Conservation (phyloP, 2,797 vertebrate genomes). For the Catamblyrhynchus diadema region DNA sequence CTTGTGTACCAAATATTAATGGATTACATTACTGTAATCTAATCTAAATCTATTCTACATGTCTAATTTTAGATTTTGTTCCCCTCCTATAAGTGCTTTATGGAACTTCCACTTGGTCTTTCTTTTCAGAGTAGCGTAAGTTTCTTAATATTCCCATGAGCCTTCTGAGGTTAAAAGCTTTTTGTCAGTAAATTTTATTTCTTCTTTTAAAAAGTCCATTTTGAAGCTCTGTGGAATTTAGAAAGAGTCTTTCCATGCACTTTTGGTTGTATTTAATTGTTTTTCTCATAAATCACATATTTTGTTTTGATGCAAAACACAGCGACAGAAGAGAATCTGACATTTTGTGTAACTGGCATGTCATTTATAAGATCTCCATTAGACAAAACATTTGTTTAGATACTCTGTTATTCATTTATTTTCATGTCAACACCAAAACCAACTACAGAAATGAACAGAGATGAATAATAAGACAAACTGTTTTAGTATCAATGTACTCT, state of each 20-base stretch:
- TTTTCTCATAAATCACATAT: constrained; percentile 56
- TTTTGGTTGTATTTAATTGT: constrained; percentile 49
- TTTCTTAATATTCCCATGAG: neutral
- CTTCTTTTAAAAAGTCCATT: constrained; percentile 2
- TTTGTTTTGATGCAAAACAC: constrained; percentile 62
- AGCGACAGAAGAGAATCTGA: constrained; percentile 30
- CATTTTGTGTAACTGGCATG: constrained; percentile 53
- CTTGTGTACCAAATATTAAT: neutral
- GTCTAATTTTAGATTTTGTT: neutral
- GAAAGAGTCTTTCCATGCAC: constrained; percentile 15
- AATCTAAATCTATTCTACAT: neutral
- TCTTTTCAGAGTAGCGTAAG: neutral
- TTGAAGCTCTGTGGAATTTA: constrained; percentile 43
- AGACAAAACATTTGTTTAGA: constrained; percentile 68
- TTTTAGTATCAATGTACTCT: constrained; percentile 47
- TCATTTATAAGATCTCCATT: constrained; percentile 53
- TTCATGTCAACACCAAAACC: constrained; percentile 64
- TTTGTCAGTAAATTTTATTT: constrained; percentile 46
- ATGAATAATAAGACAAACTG: constrained; percentile 50
- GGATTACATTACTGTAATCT: neutral
- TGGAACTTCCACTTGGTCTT: neutral
- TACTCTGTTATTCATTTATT: constrained; percentile 64
- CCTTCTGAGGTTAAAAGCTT: neutral
- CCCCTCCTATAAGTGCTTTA: neutral
- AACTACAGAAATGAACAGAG: constrained; percentile 43